Conservation (phyloP, 2,797 vertebrate genomes). For the Acestrorhynchus altus region DNA sequence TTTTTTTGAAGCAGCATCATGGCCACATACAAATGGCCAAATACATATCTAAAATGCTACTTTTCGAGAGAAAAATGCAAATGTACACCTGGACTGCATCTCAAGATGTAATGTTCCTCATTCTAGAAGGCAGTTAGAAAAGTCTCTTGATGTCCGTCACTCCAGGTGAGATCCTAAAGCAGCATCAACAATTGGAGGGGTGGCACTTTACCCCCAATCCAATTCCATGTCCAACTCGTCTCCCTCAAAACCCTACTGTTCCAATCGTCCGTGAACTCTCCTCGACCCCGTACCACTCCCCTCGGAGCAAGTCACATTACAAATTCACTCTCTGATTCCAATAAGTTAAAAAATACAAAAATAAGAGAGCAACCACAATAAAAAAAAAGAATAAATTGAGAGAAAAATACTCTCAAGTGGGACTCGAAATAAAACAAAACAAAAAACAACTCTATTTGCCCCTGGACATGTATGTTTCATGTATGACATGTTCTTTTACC, state of each 20-base stretch:
- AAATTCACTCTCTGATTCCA: slow-evolving; percentile 70
- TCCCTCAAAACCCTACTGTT: slow-evolving; percentile 38
- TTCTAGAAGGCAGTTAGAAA: slow-evolving; percentile 34
- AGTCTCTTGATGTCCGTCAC: slow-evolving; percentile 66
- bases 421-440: slow-evolving; percentile 69
- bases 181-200: slow-evolving; percentile 70
- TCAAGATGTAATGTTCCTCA: slow-evolving; percentile 20
- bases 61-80: slow-evolving; percentile 54
- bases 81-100: slow-evolving; percentile 62
- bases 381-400: slow-evolving; percentile 60
- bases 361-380: slow-evolving; percentile 76
- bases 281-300: slow-evolving; percentile 50
- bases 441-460: slow-evolving; percentile 54
- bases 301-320: slow-evolving; percentile 59
- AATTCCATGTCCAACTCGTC: slow-evolving; percentile 22
- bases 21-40: slow-evolving; percentile 62
- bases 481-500: slow-evolving; percentile 67
- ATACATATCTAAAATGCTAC: slow-evolving; percentile 54
- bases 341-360: slow-evolving; percentile 89
- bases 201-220: slow-evolving; percentile 25
- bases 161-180: slow-evolving; percentile 72
- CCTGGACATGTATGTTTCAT: slow-evolving; percentile 62
- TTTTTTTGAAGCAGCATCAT: slow-evolving; percentile 74
- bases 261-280: slow-evolving; percentile 45
- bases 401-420: slow-evolving; percentile 70